Evolutionary conservation across 2,888 invertebrate genomes (phyloP), one percentile per base, ranked within the genome.

Genomic region (Acanthosepion pharaonis): DNA sequence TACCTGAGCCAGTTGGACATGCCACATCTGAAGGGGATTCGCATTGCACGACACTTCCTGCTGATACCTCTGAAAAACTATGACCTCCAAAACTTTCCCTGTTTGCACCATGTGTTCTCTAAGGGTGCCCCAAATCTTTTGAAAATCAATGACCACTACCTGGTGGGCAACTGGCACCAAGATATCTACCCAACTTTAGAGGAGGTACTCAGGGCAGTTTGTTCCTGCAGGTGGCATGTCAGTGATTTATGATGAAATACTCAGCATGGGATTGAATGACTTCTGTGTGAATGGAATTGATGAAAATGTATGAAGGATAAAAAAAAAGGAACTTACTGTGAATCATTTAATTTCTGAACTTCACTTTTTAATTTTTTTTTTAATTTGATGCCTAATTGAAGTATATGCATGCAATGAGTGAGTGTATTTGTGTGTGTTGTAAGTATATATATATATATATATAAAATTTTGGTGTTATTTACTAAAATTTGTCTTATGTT

Each of bases 11-110:
- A 95, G 3, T 95, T 97, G 11, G 95, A 96, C 93, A 95, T 97
- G 94, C 97, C 97, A 0, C 95, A 95, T 33, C 94, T 97, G 95
- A 95, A 95, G 91, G 96, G 96, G 55, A 96, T 97, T 94, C 95
- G 96, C 91, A 96, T 97, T 42, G 96, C 96, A n/a, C 96, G 96
- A 53, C 97, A 96, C 94, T 96, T 97, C 5, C 96, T 97, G 96
- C 96, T 96, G 94, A 97, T 96, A 9, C 97, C 97, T 4, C 94
- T 97, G 93, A 96, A 96, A 18, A 94, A 95, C 92, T 95, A 96
- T 9, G 96, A 97, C 91, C 95, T 95, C 59, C 94, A 96, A 6
- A 96, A 96, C 94, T 95, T 97, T 92, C 97, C 97, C 11, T 97
- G 97, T 95, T 94, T 97, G 49, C 96, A 96, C 94, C 96, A 96